Evolutionary conservation across 2,888 invertebrate genomes (phyloP).

Genomic region (Megastigmus dorsalis): DNA sequence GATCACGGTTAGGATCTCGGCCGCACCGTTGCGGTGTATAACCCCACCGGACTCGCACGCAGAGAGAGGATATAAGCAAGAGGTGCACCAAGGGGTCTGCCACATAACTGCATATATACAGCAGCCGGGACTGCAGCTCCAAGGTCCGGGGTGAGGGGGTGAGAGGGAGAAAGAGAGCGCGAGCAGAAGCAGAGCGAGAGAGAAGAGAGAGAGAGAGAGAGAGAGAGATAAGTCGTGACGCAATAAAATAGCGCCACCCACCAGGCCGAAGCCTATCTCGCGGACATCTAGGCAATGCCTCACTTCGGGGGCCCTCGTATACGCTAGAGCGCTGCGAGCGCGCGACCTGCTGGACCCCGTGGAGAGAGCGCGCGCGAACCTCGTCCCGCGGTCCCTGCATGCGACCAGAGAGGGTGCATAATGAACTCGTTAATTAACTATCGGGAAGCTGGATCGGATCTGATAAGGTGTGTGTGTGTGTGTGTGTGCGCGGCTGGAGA

Average conservation of each 20-base stretch:
- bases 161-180: too few species aligned
- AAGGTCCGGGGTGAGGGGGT: neutral
- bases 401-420: constrained; percentile 74
- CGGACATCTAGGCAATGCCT: constrained; percentile 72
- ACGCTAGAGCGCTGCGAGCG: constrained; percentile 26
- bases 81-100: neutral
- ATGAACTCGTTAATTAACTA: constrained; percentile 75
- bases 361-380: too few species aligned
- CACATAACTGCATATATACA: neutral
- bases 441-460: constrained; percentile 73
- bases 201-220: constrained; percentile 60
- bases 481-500: neutral
- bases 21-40: neutral
- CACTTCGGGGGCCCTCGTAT: constrained; percentile 66
- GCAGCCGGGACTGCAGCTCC: neutral
- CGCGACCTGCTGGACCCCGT: constrained; percentile 58
- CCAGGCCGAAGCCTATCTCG: constrained; percentile 70
- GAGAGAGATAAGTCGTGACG: constrained; percentile 69
- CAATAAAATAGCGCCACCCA: constrained; percentile 74
- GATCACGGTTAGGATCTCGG: constrained; percentile 15
- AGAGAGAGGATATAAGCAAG: neutral
- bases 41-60: neutral
- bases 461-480: constrained; percentile 70
- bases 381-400: too few species aligned
- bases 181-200: constrained; percentile 48